Conservation (phyloP, 2,888 invertebrate species). For the Anaspis maculata region DNA sequence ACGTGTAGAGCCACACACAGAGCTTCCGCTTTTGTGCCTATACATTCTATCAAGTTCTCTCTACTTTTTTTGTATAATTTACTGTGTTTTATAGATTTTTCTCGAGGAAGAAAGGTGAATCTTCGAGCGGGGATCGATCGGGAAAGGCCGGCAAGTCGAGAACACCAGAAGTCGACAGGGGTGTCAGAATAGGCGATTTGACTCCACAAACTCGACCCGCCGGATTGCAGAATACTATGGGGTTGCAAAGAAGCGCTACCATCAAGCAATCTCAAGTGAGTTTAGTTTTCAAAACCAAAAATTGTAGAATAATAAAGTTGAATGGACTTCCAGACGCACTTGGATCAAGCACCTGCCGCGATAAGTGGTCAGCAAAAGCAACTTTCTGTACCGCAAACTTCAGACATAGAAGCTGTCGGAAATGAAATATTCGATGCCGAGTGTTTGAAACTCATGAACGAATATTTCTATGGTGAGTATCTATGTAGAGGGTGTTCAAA, state of each 20-base stretch:
- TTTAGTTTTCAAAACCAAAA: too few species aligned
- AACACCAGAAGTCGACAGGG: conserved; percentile 60
- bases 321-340: too few species aligned
- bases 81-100: conserved; percentile 68
- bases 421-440: conserved; percentile 83
- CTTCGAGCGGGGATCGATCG: conserved; percentile 58
- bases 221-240: conserved; percentile 37
- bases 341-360: conserved; percentile 57
- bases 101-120: conserved; percentile 63
- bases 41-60: too few species aligned
- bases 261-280: conserved; percentile 48
- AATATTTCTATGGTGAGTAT: conserved; percentile 80
- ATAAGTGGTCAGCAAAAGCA: conserved; percentile 62
- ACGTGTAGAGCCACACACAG: neutral
- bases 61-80: too few species aligned
- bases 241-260: conserved; percentile 42
- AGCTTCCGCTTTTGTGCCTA: too few species aligned
- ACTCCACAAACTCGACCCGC: conserved; percentile 35
- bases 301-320: too few species aligned
- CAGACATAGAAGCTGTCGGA: conserved; percentile 70
- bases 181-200: conserved; percentile 23
- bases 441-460: conserved; percentile 86
- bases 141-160: conserved; percentile 61
- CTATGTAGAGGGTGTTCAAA: neutral
- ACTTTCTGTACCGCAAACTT: conserved; percentile 63